Base-by-base conservation (phyloP, 1,140 invertebrate genomes). In the Drepana arcuata region DNA sequence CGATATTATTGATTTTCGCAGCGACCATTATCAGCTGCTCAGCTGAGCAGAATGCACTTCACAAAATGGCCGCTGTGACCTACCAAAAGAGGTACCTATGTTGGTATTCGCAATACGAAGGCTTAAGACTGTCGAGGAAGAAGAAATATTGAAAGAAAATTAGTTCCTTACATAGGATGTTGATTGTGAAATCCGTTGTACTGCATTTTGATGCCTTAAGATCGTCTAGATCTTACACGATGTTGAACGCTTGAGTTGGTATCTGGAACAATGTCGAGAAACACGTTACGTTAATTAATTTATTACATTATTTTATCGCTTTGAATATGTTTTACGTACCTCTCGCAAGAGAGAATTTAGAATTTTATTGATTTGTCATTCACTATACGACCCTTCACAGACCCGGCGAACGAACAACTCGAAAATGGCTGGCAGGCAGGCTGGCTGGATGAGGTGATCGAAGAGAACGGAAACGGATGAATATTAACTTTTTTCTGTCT, bases 361-460 rank as follows among this genome's bases (percentile, higher is more conserved):
- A 65, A 63, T 46, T 61, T 60, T 64, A 46, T 48, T 49, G 51
- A 41, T 66, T 72, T 59, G 52, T 70, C 78, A 84, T 81, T 72
- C 67, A 78, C 74, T 48, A 38, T 44, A 46, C 55, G 64, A 61
- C 65, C 59, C 49, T 73, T 59, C 64, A 67, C 79, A 78, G 73
- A 83, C 83, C 83, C 83, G 80, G 83, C 72, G 84, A 84, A 84
- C 81, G 85, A 87, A 86, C 85, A 86, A 87, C 83, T 85, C 83
- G 75, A 79, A 84, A 85, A 84, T 84, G 79, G 69, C 61, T 16
- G 55, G 34, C 52, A 48, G 45, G 51, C 10, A n/a, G n/a, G n/a
- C n/a, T n/a, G n/a, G n/a, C n/a, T n/a, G n/a, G n/a, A n/a, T n/a
- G n/a, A n/a, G n/a, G n/a, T n/a, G n/a, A n/a, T n/a, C n/a, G n/a